Evolutionary conservation across 2,113 vertebrate species (phyloP), one percentile per base, ranked within the genome.

Genomic region (Etia nguti): DNA sequence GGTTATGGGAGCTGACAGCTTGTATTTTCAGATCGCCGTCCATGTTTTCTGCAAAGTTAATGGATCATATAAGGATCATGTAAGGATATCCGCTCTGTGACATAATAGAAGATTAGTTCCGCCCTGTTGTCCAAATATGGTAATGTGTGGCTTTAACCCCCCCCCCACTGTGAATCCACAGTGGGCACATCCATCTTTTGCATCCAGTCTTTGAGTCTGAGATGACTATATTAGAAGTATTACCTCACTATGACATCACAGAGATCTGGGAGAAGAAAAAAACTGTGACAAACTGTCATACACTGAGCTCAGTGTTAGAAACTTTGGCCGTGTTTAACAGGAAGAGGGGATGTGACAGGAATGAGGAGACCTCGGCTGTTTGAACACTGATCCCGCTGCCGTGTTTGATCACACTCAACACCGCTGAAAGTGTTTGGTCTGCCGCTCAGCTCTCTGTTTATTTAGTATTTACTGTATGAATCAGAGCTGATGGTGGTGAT

Each of bases 401-500:
- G 5, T 36, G n/a, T 55, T 38, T 55, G 77, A 80, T 56, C 34
- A 41, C 52, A 10, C 24, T 77, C 24, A 48, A 11, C 70, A 29
- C 70, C 18, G 10, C 24, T 29, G 70, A 29, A 1, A 8, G 70
- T 31, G 46, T 50, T 77, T 8, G 26, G 73, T 77, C 43, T 75
- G 43, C 70, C 3, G 24, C 43, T 75, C 70, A 50, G 24, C 46
- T 12, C 68, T 48, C 26, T 9, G 26, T 77, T 77, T 50, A 52
- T 77, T 77, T 77, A 77, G 18, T 52, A 52, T 52, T 75, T 77
- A 52, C 52, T 12, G 18, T 43, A 26, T 70, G 84, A 48, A 48
- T 73, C 38, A 81, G 15, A 57, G 84, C 24, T 77, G 79, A 70
- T 20, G 84, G 34, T 60, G 87, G 10, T 57, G 89, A 79, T 56